Percentiles rank a stretch among this genome's conserved stretches.
phyloP scores from a whole-genome alignment of 2,113 vertebrate genomes.

The Onychorhynchus coronatus region DNA sequence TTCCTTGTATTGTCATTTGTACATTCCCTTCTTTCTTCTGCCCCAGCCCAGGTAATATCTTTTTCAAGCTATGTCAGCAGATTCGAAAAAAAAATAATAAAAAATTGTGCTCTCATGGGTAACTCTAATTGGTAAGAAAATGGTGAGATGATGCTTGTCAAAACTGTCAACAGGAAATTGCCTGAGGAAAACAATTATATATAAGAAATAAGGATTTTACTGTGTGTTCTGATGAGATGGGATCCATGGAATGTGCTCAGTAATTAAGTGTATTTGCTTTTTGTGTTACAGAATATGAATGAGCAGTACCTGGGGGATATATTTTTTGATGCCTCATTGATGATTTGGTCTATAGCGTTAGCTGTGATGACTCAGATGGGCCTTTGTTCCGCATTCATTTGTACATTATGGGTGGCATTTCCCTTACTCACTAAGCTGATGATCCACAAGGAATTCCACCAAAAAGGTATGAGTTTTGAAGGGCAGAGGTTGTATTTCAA shows the following conservation, averaged over 20 bases:
- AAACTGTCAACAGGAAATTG: neutral
- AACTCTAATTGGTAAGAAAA: neutral
- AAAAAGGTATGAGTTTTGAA: conserved; percentile 76
- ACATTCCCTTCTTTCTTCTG: neutral
- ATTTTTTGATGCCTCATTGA: conserved; percentile 88
- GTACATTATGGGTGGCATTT: conserved; percentile 89
- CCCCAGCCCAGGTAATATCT: neutral
- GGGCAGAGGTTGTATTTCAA: neutral
- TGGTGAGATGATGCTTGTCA: neutral
- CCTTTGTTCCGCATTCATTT: conserved; percentile 90
- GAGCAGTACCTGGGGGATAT: conserved; percentile 83
- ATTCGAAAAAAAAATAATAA: neutral
- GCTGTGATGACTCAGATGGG: conserved; percentile 80
- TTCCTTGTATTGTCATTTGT: neutral
- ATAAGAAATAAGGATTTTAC: neutral
- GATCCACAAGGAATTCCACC: conserved; percentile 79
- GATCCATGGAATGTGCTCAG: neutral
- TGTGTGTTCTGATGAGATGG: neutral
- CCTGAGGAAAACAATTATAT: neutral
- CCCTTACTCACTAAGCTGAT: conserved; percentile 84
- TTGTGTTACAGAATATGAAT: conserved; percentile 76
- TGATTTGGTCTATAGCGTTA: conserved; percentile 84
- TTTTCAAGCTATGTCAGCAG: neutral
- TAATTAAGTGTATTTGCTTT: neutral
- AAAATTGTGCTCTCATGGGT: neutral